Percentiles rank a stretch among this genome's conserved stretches.
Evolutionary conservation across 2,797 vertebrate species (phyloP).

Genomic region (Gallinago solitaria): DNA sequence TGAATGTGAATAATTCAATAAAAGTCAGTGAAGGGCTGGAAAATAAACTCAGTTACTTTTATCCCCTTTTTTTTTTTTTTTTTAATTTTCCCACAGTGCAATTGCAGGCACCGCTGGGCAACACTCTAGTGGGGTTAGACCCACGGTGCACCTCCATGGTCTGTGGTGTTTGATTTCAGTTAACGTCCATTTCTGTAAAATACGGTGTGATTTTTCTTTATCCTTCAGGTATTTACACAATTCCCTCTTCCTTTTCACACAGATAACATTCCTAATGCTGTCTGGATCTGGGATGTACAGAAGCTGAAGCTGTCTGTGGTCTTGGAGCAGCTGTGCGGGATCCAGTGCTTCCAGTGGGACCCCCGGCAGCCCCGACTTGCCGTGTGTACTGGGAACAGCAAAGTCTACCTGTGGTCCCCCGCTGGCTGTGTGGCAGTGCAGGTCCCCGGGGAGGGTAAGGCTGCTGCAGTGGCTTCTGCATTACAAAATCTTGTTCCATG

Average conservation of each 20-base stretch:
- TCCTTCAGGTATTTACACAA: not conserved
- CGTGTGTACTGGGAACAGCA: constrained; percentile 86
- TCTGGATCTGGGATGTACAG: constrained; percentile 95
- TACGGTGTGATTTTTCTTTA: accelerated
- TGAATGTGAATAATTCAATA: not conserved
- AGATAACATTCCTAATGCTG: constrained; percentile 88
- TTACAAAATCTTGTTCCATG: not conserved
- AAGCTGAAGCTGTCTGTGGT: constrained; percentile 85
- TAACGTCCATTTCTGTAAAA: not conserved
- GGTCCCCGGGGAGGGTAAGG: constrained; percentile 88
- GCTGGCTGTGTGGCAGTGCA: constrained; percentile 88
- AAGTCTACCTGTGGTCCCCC: constrained; percentile 91
- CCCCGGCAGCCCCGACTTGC: constrained; percentile 87
- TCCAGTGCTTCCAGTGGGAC: constrained; percentile 93
- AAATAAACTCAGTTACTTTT: not conserved
- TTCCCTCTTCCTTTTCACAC: not conserved
- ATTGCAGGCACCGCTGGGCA: not conserved
- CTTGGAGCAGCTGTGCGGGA: constrained; percentile 84
- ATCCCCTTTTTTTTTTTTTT: not conserved
- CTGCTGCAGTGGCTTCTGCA: not conserved
- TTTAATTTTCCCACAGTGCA: not conserved
- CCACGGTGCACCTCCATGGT: not conserved
- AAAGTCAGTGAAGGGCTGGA: not conserved
- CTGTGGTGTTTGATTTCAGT: not conserved
- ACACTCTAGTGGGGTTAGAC: not conserved